Conservation (phyloP, 2,113 vertebrate genomes). For the Percopsis transmontana region DNA sequence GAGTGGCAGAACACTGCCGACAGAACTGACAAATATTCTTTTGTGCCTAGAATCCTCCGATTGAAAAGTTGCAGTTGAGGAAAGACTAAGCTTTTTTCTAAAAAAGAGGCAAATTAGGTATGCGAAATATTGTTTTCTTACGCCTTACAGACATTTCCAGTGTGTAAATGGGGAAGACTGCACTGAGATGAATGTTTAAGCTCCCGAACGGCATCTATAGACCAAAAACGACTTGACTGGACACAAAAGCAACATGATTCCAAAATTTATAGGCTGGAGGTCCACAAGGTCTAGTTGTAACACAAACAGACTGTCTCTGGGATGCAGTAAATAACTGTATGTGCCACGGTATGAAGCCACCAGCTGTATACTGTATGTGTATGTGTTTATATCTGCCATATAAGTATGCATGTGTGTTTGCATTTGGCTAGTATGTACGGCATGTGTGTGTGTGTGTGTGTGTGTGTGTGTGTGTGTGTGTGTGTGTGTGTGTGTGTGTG, state of each 20-base stretch:
- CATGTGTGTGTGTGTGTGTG: slow-evolving; percentile 47
- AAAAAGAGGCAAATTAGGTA: slow-evolving; percentile 10
- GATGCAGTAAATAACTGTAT: slow-evolving; percentile 72
- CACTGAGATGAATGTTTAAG: slow-evolving; percentile 18
- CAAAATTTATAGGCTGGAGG: slow-evolving; percentile 71
- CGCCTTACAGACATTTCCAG: background rate
- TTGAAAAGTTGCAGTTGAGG: background rate
- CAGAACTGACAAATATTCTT: background rate
- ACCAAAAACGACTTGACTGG: slow-evolving; percentile 38
- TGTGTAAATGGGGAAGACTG: background rate
- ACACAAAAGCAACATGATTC: slow-evolving; percentile 60
- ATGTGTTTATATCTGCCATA: slow-evolving; percentile 39
- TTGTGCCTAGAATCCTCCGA: slow-evolving; percentile 1
- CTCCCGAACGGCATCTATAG: slow-evolving; percentile 12
- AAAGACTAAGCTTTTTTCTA: background rate
- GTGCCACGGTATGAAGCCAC: slow-evolving; percentile 20
- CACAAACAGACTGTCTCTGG: slow-evolving; percentile 71
- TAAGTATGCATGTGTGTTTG: slow-evolving; percentile 28
- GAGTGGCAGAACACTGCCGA: background rate
- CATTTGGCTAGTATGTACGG: background rate
- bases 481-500: slow-evolving; percentile 12
- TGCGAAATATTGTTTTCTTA: slow-evolving; percentile 10
- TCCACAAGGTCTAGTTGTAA: slow-evolving; percentile 71
- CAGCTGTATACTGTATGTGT: slow-evolving; percentile 9
- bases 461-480: slow-evolving; percentile 40